phyloP scores from a whole-genome alignment of 2,888 invertebrate species.

The Ormyrus pomaceus region DNA sequence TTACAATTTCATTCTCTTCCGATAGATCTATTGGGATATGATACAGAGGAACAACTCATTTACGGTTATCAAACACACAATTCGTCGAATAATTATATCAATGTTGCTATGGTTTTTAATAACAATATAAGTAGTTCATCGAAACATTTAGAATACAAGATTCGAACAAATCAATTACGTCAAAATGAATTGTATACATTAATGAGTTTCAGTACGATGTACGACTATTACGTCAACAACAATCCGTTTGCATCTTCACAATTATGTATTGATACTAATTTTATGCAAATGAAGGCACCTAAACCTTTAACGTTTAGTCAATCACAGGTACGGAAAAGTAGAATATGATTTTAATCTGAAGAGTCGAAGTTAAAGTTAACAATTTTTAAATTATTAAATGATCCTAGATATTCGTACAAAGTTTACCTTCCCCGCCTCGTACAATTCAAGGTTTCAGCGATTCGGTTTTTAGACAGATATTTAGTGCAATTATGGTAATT shows the following conservation, averaged over 20 bases:
- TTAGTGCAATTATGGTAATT: constrained; percentile 60
- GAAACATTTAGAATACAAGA: constrained; percentile 66
- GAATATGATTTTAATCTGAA: constrained; percentile 2
- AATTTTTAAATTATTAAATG: not conserved
- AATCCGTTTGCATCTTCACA: constrained; percentile 63
- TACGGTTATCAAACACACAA: constrained; percentile 25
- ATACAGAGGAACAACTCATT: constrained; percentile 64
- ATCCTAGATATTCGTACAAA: constrained; percentile 39
- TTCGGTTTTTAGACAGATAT: constrained; percentile 59
- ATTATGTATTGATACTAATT: constrained; percentile 66
- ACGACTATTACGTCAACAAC: constrained; percentile 11
- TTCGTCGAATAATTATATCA: constrained; percentile 44
- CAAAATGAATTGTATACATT: constrained; percentile 10
- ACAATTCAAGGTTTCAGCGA: constrained; percentile 61
- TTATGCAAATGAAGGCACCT: constrained; percentile 58
- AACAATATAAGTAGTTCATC: constrained; percentile 48
- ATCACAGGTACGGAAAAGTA: constrained; percentile 38
- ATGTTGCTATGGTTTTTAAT: constrained; percentile 66
- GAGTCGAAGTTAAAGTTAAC: not conserved
- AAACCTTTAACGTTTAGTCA: constrained; percentile 30
- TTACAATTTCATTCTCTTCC: not conserved
- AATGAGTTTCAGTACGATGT: constrained; percentile 26
- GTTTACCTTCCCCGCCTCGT: constrained; percentile 43
- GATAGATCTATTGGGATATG: constrained; percentile 61
- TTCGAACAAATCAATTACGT: constrained; percentile 58